These are phyloP conservation scores for Eutrigla gurnardus DNA, from an alignment of 2,797 vertebrate genomes.

Conservation along the genomic window DNA sequence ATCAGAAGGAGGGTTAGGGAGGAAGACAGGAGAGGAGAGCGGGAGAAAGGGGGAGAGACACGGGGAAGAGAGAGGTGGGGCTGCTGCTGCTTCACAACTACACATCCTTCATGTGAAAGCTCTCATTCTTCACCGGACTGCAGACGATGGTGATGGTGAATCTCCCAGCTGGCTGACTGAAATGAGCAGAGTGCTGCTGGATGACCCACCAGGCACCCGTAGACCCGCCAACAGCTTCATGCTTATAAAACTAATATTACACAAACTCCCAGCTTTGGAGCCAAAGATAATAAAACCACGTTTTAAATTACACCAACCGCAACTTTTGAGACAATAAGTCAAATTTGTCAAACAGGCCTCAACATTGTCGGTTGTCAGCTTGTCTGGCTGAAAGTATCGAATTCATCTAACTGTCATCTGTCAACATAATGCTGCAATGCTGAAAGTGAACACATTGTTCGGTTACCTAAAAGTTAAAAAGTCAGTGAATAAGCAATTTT, in stretches of 20 bases:
- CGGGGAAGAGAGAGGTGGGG: slow-evolving; percentile 48
- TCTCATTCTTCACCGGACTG: slow-evolving; percentile 19
- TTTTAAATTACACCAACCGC: not conserved
- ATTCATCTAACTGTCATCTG: not conserved
- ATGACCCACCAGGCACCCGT: slow-evolving; percentile 1
- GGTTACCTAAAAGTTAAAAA: not conserved
- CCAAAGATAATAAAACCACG: not conserved
- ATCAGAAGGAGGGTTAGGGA: slow-evolving; percentile 67
- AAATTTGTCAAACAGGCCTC: not conserved
- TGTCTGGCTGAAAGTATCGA: not conserved
- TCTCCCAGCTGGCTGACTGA: not conserved
- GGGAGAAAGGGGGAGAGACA: slow-evolving; percentile 45
- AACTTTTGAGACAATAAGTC: not conserved
- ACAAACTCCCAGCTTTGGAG: not conserved
- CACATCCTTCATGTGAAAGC: slow-evolving; percentile 26
- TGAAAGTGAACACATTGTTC: not conserved
- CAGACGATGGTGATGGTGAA: not conserved
- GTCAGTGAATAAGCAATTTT: not conserved
- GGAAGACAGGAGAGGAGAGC: slow-evolving; percentile 49
- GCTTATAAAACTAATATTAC: not conserved
- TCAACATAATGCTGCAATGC: not conserved
- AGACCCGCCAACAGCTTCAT: not conserved
- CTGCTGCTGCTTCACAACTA: slow-evolving; percentile 39
- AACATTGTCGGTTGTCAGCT: not conserved
- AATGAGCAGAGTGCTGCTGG: not conserved